phyloP scores from a whole-genome alignment of 1,140 invertebrate genomes.

The Sesamia nonagrioides region DNA sequence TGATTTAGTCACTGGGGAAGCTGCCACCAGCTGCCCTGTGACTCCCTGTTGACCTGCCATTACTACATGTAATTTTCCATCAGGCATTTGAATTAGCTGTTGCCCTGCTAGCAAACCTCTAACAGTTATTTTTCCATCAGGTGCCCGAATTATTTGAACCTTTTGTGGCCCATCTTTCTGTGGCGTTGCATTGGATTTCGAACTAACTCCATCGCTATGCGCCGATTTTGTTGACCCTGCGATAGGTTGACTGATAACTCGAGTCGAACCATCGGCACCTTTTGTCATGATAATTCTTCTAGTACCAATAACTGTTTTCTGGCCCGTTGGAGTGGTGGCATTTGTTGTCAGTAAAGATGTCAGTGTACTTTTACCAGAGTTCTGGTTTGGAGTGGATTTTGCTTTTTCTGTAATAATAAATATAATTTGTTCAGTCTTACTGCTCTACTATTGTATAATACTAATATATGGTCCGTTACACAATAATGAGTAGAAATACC shows the following conservation, averaged over 20 bases:
- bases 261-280: slow-evolving; percentile 92
- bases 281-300: slow-evolving; percentile 94
- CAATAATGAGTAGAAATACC: slow-evolving; percentile 57
- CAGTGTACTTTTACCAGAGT: slow-evolving; percentile 90
- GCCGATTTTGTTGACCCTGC: slow-evolving; percentile 66
- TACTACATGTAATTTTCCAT: slow-evolving; percentile 97
- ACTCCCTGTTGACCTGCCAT: slow-evolving; percentile 81
- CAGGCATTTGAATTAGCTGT: slow-evolving; percentile 96
- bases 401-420: slow-evolving; percentile 69
- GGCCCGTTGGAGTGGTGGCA: slow-evolving; percentile 87
- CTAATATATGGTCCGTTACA: background rate
- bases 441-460: too few species aligned
- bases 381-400: slow-evolving; percentile 82
- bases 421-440: background rate
- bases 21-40: slow-evolving; percentile 76
- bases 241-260: slow-evolving; percentile 90
- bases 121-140: slow-evolving; percentile 97
- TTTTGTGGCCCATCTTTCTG: slow-evolving; percentile 90
- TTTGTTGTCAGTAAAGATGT: slow-evolving; percentile 90
- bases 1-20: slow-evolving; percentile 61
- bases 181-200: slow-evolving; percentile 70
- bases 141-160: slow-evolving; percentile 96
- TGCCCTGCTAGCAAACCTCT: slow-evolving; percentile 97
- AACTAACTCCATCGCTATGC: slow-evolving; percentile 61
- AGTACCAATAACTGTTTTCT: slow-evolving; percentile 91